Evolutionary conservation across 2,113 vertebrate genomes (phyloP), one percentile per base, ranked within the genome.

Genomic region (Pterophyllum scalare): DNA sequence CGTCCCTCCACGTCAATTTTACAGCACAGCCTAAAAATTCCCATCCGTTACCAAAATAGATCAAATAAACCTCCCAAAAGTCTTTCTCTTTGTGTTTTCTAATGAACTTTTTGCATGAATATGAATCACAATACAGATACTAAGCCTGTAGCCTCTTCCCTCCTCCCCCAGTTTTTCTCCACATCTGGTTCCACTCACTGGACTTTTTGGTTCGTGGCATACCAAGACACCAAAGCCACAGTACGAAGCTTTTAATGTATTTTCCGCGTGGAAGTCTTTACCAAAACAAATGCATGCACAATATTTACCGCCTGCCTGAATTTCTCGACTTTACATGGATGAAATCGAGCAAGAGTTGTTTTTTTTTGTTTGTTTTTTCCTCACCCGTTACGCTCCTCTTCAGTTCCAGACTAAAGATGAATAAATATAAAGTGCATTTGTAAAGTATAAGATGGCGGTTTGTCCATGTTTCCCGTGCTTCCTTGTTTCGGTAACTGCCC

Each of bases 161-260:
- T n/a, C 75, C 87, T 84, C 87, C 88, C 54, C 86, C 28, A 74
- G 59, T 91, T 82, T 89, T 82, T 84, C 86, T 90, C 86, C 96
- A 97, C 97, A 97, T 97, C 97, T 98, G 97, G 93, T 96, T 97
- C 95, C 95, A 96, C 96, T 97, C 96, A 96, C 90, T 70, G 95
- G 94, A 95, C 92, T 94, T 93, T 93, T 93, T 94, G 93, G 93
- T 94, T 96, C 95, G 94, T 95, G 95, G 95, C 95, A 95, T 92
- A 94, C 93, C 93, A 59, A 80, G 12, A 80, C 90, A 90, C 74
- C 85, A 33, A 86, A 90, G 59, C 43, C 82, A 77, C 19, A 84
- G 77, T 31, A 76, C 15, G 26, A 46, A 62, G 58, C 35, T 81
- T 75, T 56, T 7, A 14, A 8, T 11, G 64, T 54, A 24, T 75